Base-by-base conservation (phyloP, 1,140 invertebrate genomes). In the Megathymus violae region DNA sequence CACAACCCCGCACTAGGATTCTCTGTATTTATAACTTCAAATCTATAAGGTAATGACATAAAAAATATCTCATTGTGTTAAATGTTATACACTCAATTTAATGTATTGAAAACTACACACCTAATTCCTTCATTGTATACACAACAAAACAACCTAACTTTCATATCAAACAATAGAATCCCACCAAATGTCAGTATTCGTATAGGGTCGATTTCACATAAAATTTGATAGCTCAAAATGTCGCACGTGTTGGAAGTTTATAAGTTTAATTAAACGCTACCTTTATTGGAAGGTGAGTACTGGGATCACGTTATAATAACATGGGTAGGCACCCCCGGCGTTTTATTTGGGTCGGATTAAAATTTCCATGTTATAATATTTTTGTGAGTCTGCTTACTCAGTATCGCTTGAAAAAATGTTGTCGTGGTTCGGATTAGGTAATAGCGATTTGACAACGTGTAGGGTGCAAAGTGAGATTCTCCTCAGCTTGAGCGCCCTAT, bases 211-310 rank as follows among this genome's bases (percentile, higher is more conserved):
- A 62, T 40, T 59, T 41, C 61, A 25, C 56, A 58, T 68, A 68
- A 68, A 68, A 68, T 51, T 51, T 68, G 48, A 19, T 59, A 19
- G 50, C 50, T 52, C 34, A 38, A 44, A 56, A 56, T 62, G 64
- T 61, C 58, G 65, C 61, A 71, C 56, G 59, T 67, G 69, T 60
- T 67, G 61, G 46, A 52, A 64, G 48, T 62, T 71, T 64, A 67
- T 67, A 71, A 71, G 41, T 71, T 68, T 64, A 71, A 71, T 71
- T 71, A 71, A 68, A 66, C 58, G 50, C 40, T 34, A 61, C 48
- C 64, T 40, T 61, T 61, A 61, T 66, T 46, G 44, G 43, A 54
- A 66, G 46, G 25, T 19, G 54, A 58, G 25, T 27, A 48, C 22
- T 48, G 46, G 25, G 46, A 48, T 48, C 46, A 27, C 46, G 46